phyloP scores from a whole-genome alignment of 2,113 vertebrate genomes.

The Perccottus glenii region DNA sequence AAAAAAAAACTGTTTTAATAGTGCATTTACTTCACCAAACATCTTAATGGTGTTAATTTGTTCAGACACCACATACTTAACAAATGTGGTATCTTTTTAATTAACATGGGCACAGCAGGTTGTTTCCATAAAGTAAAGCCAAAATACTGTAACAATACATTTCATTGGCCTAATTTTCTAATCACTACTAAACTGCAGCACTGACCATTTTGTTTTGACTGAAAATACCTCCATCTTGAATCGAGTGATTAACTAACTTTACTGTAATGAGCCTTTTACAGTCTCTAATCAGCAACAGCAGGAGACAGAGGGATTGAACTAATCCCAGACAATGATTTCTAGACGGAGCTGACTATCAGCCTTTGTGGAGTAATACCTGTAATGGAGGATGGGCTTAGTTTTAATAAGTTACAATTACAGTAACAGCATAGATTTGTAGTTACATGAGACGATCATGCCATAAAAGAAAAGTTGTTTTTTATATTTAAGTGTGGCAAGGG shows the following conservation, averaged over 20 bases:
- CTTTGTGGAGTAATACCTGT: conserved; percentile 35
- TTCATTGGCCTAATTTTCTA: too few relatives aligned
- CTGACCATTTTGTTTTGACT: not conserved
- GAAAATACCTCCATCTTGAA: conserved; percentile 4
- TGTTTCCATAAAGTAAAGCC: too few relatives aligned
- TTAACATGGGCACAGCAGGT: too few relatives aligned
- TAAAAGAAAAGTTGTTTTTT: not conserved
- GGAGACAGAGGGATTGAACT: conserved; percentile 58
- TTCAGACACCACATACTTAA: too few relatives aligned
- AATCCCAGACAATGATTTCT: conserved; percentile 63
- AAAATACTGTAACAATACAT: too few relatives aligned
- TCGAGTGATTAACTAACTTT: conserved; percentile 43
- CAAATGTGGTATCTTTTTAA: too few relatives aligned
- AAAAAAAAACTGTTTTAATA: too few relatives aligned
- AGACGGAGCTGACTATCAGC: conserved; percentile 10
- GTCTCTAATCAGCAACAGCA: conserved; percentile 64
- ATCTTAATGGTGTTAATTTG: too few relatives aligned
- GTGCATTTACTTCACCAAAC: too few relatives aligned
- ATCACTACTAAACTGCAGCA: not conserved
- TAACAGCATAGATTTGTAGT: not conserved
- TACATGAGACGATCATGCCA: not conserved
- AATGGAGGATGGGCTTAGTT: conserved; percentile 31
- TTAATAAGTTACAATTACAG: conserved; percentile 38
- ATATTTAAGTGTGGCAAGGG: conserved; percentile 12
- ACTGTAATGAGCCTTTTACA: conserved; percentile 72